Evolutionary conservation across 1,140 invertebrate species (phyloP).

Genomic region (Lepidurus packardi): DNA sequence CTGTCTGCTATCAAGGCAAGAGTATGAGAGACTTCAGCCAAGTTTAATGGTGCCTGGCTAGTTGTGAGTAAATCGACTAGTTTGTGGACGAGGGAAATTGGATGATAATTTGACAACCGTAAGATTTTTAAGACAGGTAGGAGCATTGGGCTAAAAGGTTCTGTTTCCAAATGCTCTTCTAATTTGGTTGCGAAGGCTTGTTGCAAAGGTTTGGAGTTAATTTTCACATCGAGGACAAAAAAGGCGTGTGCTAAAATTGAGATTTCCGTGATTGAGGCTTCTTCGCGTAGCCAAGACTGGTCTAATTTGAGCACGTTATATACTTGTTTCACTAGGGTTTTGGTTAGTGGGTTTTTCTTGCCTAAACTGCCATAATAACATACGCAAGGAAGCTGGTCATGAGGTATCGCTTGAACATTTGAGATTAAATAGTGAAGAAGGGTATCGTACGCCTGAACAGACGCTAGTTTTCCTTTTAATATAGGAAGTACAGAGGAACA

Average conservation of each 20-base stretch:
- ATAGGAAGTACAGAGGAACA: neutral
- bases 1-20: slow-evolving; percentile 29
- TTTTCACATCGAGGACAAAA: neutral
- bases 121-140: slow-evolving; percentile 28
- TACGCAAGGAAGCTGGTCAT: neutral
- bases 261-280: neutral
- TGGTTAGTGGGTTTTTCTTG: neutral
- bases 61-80: neutral
- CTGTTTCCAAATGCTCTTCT: neutral
- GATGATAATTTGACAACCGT: slow-evolving; percentile 22
- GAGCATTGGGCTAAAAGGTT: neutral
- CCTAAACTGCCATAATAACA: neutral
- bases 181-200: neutral
- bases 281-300: neutral
- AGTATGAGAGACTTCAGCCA: slow-evolving; percentile 25
- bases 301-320: neutral
- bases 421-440: neutral
- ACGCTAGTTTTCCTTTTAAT: neutral
- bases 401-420: neutral
- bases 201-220: neutral
- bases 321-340: neutral
- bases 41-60: neutral
- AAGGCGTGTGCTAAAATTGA: neutral
- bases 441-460: neutral
- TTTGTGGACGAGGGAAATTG: neutral